Evolutionary conservation across 2,888 invertebrate species (phyloP), one percentile per base, ranked within the genome.

Genomic region (Tetramorium bicarinatum): DNA sequence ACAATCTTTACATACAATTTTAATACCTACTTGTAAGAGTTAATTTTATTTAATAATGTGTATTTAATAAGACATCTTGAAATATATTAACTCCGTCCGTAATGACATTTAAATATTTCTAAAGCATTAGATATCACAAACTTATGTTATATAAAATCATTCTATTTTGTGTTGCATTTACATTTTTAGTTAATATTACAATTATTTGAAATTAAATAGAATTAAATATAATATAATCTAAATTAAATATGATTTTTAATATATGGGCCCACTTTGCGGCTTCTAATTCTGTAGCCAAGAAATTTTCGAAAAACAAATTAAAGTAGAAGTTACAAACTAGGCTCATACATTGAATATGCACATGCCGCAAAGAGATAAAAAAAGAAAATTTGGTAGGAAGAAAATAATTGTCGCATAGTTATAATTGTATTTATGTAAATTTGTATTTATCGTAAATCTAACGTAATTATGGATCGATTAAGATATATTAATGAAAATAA

Each of bases 371-470:
- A 44, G n/a, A 69, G 25, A 49, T n/a, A 18, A 6, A 75, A n/a
- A n/a, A 38, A 49, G 0, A 52, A 76, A 52, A 49, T 38, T 29
- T 41, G 18, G 2, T 66, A 52, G 11, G 21, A 61, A 76, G 15
- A 52, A 25, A 64, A 38, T 49, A 9, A 38, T 7, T 52, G 8
- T 11, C 21, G 18, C 34, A 21, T 75, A 3, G 2, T 76, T 38
- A 18, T 38, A 52, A 62, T 52, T 38, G 18, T n/a, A n/a, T n/a
- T n/a, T n/a, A n/a, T n/a, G n/a, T 18, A 64, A 64, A 64, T 76
- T 47, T 34, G n/a, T 47, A 47, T 75, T 76, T 76, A 52, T 49
- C 25, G 7, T 34, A 41, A 64, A 75, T 49, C 11, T 74, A 29
- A 44, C 29, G 25, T 7, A 56, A 18, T 41, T 47, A 21, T 62